Base-by-base conservation (phyloP, 2,888 invertebrate species). In the Myopa testacea region DNA sequence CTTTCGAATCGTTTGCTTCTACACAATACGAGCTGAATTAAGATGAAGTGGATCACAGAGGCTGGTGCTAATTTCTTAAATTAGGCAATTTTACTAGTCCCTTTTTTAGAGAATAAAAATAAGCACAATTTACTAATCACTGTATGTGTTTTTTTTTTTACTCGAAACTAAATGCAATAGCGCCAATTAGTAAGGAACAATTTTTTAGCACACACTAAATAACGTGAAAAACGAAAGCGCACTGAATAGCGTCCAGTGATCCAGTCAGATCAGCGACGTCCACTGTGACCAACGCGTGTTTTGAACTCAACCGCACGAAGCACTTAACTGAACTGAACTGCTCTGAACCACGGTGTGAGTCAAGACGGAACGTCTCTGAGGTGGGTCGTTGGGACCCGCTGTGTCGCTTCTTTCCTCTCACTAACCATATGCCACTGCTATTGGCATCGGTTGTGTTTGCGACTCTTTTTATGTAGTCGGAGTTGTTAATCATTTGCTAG, bases 291-390 rank as follows among this genome's bases (percentile, higher is more conserved):
- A 12, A 7, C 62, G 62, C 19, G 10, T 26, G 45, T 26, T 68
- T 16, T 55, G 68, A 68, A 68, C 75, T 68, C n/a, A 26, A 75
- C 75, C 75, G 75, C 68, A 68, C 75, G 68, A 75, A 75, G 67
- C 67, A 68, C 75, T 40, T n/a, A n/a, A 75, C 58, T 58, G 26
- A 75, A 75, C 75, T 75, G 68, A 75, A 75, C 52, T 55, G 26
- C 50, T 45, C 67, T 45, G 45, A 67, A 67, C 67, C 45, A 19
- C 69, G 16, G 50, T n/a, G n/a, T 12, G n/a, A 74, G 74, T 74
- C 52, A 45, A 74, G 52, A 74, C 73, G 37, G 37, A 55, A 65
- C 65, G 40, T 74, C 52, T 74, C 52, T 50, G 37, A 52, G 55
- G 37, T 55, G 10, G 74, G 65, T 50, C 37, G 60, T 38, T 38